Evolutionary conservation across 2,888 invertebrate genomes (phyloP), one percentile per base, ranked within the genome.

Genomic region (Aleiodes alternator): DNA sequence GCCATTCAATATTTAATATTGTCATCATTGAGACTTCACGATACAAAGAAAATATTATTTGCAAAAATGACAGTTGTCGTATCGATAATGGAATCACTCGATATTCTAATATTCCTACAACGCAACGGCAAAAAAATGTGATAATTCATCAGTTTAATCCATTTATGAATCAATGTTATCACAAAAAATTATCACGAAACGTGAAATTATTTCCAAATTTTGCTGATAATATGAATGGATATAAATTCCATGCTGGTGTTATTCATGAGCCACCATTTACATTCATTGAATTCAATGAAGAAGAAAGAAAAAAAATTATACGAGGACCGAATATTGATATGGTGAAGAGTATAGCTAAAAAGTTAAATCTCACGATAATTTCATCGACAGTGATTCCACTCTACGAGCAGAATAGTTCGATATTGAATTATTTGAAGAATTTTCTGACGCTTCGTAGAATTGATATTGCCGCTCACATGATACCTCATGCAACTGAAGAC

Each of bases 151-250:
- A 69, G 9, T 76, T 76, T 1, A 79, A 82, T 73, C 75, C 75
- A 0, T 82, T 82, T 23, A 72, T 53, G 7, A 51, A 75, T 4
- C 9, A 16, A 43, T 78, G 75, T 14, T 43, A 61, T 31, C 7
- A 74, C 51, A 8, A 51, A 55, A 14, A 14, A 23, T 2, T 78
- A 76, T 72, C 59, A 59, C 31, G 73, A 3, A 12, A 16, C 4
- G 34, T 11, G 5, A 31, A 73, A 6, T 76, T 78, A 72, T 82
- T 82, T 34, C 83, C 85, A 0, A 69, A 82, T 23, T 81, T 83
- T 38, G 6, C 81, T 1, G 50, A 5, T 1, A 66, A 84, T 64
- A 78, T 84, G 69, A 51, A 81, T 34, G 81, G 81, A 3, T 76
- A 81, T 14, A 69, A 75, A 1, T 5, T 85, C 0, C 72, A n/a